Evolutionary conservation across 2,113 vertebrate species (phyloP).

Genomic region (Chamaea fasciata): DNA sequence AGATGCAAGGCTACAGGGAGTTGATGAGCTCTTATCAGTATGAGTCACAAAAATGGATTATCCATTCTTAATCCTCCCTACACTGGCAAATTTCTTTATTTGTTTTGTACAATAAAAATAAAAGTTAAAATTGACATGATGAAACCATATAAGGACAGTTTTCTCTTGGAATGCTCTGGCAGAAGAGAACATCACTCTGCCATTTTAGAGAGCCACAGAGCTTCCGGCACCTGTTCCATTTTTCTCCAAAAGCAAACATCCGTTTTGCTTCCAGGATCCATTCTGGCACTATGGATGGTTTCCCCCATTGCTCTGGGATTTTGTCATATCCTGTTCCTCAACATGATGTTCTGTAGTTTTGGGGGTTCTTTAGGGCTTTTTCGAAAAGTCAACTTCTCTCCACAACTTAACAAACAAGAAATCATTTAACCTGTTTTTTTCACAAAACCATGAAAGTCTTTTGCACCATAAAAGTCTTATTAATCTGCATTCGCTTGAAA

Average conservation of each 20-base stretch:
- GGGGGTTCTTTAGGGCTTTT: not conserved
- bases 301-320: not conserved
- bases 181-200: not conserved
- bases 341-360: not conserved
- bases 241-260: not conserved
- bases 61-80: constrained; percentile 36
- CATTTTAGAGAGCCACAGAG: not conserved
- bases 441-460: not conserved
- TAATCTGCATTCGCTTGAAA: not conserved
- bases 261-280: not conserved
- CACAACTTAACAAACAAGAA: not conserved
- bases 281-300: not conserved
- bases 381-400: not conserved
- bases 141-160: not conserved
- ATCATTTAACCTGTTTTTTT: not conserved
- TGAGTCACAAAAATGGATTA: constrained; percentile 56
- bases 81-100: not conserved
- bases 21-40: constrained; percentile 38
- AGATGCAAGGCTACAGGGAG: constrained; percentile 19
- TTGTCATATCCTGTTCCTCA: not conserved
- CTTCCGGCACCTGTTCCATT: not conserved
- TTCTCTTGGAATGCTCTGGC: not conserved
- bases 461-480: not conserved
- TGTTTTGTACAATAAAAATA: constrained; percentile 20
- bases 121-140: not conserved